Conservation (phyloP, 64 coral and sea anemone genomes). For the Porites lutea region DNA sequence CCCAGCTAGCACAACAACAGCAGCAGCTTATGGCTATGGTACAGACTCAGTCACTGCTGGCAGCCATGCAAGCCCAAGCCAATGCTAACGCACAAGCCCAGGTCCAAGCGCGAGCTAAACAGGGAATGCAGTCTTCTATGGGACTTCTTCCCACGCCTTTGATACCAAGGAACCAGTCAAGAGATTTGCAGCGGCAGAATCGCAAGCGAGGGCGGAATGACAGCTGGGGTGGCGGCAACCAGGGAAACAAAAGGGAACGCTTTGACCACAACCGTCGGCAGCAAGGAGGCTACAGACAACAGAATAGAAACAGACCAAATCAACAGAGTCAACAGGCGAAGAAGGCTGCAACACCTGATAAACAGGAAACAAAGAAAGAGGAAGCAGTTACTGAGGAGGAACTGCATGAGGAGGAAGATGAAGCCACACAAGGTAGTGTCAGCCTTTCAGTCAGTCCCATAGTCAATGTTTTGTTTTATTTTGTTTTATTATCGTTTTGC, state of each 20-base stretch:
- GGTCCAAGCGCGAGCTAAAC: constrained; percentile 22
- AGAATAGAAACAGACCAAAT: constrained; percentile 16
- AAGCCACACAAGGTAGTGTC: neutral
- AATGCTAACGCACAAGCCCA: constrained; percentile 52
- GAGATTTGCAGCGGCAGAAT: constrained; percentile 56
- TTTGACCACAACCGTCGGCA: constrained; percentile 33
- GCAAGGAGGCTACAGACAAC: neutral
- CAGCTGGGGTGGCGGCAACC: constrained; percentile 60
- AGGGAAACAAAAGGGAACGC: constrained; percentile 54
- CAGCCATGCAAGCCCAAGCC: constrained; percentile 89
- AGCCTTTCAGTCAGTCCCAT: too few species aligned
- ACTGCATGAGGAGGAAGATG: neutral
- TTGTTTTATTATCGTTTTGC: too few species aligned
- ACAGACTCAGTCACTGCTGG: constrained; percentile 87
- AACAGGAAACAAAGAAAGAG: neutral
- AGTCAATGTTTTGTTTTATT: neutral
- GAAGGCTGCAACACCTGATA: neutral
- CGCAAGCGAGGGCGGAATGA: constrained; percentile 57
- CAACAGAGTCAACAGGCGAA: constrained; percentile 24
- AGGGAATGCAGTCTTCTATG: constrained; percentile 31
- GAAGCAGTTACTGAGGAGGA: neutral
- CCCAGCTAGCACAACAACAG: constrained; percentile 89
- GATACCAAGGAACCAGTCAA: constrained; percentile 47
- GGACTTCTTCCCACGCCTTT: constrained; percentile 68
- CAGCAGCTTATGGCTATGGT: constrained; percentile 98